Base-by-base conservation (phyloP, 1,140 invertebrate genomes). In the Drosophila pandora region DNA sequence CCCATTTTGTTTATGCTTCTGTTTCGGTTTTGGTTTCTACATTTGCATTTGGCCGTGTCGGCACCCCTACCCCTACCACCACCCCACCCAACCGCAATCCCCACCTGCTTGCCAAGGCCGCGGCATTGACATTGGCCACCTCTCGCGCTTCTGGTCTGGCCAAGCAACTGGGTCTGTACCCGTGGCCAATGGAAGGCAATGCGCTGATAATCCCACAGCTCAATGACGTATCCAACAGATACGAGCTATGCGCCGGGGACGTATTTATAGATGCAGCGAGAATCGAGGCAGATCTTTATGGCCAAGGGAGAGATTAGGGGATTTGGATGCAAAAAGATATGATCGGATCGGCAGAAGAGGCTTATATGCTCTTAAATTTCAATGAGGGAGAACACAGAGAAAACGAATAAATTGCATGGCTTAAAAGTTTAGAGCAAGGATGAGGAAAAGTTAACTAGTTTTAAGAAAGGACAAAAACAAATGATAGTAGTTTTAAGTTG, bases 51-150 rank as follows among this genome's bases (percentile, higher is more conserved):
- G 30, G 17, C 12, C 43, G n/a, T n/a, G 25, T 25, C 13, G 12
- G 47, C 10, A 13, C 55, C 21, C 3, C 22, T 3, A 43, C 41
- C 13, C 17, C 17, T 17, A 17, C 17, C 17, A 17, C 17, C 17
- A 17, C 17, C 17, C 17, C n/a, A n/a, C n/a, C 41, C 10, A 43
- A 43, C 41, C 41, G 3, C 34, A 37, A 37, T 43, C n/a, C 12
- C 21, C 47, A 47, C 34, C 32, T 45, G 52, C 30, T 32, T 17
- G 43, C 67, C 67, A 69, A 57, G 78, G 56, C 73, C 65, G 37
- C 59, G 79, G 57, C 79, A 79, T 83, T 83, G 79, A 79, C 79
- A 83, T 79, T 83, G 75, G 57, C 43, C 54, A 55, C 54, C 43
- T 48, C 50, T 50, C 54, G 63, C 63, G n/a, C 28, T 68, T 47